Evolutionary conservation across 2,113 vertebrate species (phyloP).

Genomic region (Camarhynchus parvulus): DNA sequence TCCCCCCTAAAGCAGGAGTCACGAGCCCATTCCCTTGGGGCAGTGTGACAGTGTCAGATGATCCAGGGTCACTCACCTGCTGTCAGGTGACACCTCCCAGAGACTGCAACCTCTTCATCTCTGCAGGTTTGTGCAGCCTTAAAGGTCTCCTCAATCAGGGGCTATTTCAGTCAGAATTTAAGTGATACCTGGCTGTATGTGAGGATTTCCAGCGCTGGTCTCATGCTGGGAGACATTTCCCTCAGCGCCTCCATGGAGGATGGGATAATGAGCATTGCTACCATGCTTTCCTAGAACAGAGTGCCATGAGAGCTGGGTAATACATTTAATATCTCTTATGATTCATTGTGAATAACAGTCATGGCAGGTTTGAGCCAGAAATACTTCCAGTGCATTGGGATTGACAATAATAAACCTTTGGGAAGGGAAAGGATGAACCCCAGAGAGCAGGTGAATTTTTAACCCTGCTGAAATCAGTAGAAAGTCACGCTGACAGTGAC

Average conservation of each 20-base stretch:
- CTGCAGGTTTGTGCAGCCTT: not conserved
- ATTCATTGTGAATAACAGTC: not conserved
- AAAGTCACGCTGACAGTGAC: not conserved
- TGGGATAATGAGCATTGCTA: not conserved
- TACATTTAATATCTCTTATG: not conserved
- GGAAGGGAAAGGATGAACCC: not conserved
- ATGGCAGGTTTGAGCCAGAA: not conserved
- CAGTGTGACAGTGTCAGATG: not conserved
- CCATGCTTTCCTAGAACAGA: not conserved
- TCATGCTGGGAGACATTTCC: not conserved
- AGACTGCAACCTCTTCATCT: accelerated
- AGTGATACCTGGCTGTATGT: not conserved
- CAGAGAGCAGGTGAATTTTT: not conserved
- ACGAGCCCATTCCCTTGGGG: accelerated
- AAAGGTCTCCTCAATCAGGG: not conserved
- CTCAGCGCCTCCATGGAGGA: not conserved
- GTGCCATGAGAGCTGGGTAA: not conserved
- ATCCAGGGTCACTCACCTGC: not conserved
- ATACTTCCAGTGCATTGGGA: not conserved
- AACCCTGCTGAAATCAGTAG: not conserved
- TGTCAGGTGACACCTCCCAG: not conserved
- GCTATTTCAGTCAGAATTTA: not conserved
- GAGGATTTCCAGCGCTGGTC: not conserved
- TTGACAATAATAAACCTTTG: accelerated
- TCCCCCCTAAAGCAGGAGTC: not conserved